Conservation (phyloP, 1,140 invertebrate species). For the Laupala kohalensis region DNA sequence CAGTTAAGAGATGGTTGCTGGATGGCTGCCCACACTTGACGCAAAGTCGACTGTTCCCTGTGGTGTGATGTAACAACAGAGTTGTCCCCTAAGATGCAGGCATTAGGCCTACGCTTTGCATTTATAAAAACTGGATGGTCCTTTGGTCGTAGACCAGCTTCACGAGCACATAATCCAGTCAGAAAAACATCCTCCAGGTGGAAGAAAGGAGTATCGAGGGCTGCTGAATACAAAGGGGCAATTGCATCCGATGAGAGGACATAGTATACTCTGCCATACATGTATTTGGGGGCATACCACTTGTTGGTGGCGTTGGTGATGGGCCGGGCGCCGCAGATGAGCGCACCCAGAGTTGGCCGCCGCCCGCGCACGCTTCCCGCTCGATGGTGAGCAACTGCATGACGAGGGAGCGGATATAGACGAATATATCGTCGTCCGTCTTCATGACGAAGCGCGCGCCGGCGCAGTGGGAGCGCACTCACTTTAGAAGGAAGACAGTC, state of each 20-base stretch:
- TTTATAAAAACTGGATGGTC: conserved; percentile 48
- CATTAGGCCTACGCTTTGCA: conserved; percentile 23
- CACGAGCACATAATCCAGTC: conserved; percentile 46
- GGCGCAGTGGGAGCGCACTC: conserved; percentile 51
- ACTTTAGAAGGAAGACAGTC: conserved; percentile 72
- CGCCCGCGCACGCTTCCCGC: neutral
- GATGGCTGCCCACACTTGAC: neutral
- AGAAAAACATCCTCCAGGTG: conserved; percentile 79
- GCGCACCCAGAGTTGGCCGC: conserved; percentile 42
- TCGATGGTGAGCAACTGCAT: conserved; percentile 15
- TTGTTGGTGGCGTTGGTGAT: conserved; percentile 58
- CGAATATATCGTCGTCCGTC: conserved; percentile 73
- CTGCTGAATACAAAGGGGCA: conserved; percentile 48
- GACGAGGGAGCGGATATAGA: conserved; percentile 51
- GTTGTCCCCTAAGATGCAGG: conserved; percentile 21
- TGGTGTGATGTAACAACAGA: conserved; percentile 22
- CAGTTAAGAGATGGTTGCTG: neutral
- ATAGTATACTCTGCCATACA: conserved; percentile 68
- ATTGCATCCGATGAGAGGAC: conserved; percentile 57
- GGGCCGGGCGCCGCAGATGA: conserved; percentile 59
- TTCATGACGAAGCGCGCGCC: conserved; percentile 59
- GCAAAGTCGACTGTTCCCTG: conserved; percentile 19
- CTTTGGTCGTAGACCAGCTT: conserved; percentile 33
- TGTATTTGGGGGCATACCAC: conserved; percentile 70
- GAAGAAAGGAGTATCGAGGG: conserved; percentile 52